Evolutionary conservation across 2,888 invertebrate genomes (phyloP).

Genomic region (Doris montereyensis): DNA sequence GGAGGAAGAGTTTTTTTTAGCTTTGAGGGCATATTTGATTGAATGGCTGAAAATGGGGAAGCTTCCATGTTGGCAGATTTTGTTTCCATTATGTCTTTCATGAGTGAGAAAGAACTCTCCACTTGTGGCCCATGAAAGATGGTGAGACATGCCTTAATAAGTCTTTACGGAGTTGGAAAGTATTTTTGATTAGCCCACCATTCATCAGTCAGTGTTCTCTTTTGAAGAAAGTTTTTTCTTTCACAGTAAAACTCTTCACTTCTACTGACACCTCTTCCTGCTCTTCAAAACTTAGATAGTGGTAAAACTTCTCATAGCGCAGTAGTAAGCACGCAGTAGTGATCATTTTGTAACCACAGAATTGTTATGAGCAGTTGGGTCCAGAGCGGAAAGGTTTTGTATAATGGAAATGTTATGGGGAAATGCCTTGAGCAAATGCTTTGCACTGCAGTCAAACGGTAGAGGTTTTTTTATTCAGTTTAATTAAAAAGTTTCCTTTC

Average conservation of each 20-base stretch:
- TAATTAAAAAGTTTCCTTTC: background rate
- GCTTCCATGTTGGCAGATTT: background rate
- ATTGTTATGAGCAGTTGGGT: background rate
- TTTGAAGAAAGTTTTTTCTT: background rate
- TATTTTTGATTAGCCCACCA: background rate
- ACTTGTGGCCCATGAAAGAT: background rate
- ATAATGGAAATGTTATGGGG: no score
- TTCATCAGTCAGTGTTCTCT: background rate
- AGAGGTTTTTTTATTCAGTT: background rate
- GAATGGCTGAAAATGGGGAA: background rate
- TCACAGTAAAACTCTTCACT: background rate
- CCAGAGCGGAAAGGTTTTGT: background rate
- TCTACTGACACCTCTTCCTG: background rate
- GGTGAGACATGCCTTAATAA: background rate
- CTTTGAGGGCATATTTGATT: background rate
- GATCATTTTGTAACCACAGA: background rate
- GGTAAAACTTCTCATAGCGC: background rate
- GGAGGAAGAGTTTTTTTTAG: background rate
- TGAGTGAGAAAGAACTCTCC: background rate
- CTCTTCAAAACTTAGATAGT: background rate
- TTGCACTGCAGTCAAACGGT: background rate
- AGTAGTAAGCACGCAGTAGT: background rate
- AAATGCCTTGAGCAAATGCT: background rate
- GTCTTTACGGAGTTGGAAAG: no score
- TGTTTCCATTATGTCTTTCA: background rate